phyloP scores from a whole-genome alignment of 2,113 vertebrate species.

The Meriones unguiculatus region DNA sequence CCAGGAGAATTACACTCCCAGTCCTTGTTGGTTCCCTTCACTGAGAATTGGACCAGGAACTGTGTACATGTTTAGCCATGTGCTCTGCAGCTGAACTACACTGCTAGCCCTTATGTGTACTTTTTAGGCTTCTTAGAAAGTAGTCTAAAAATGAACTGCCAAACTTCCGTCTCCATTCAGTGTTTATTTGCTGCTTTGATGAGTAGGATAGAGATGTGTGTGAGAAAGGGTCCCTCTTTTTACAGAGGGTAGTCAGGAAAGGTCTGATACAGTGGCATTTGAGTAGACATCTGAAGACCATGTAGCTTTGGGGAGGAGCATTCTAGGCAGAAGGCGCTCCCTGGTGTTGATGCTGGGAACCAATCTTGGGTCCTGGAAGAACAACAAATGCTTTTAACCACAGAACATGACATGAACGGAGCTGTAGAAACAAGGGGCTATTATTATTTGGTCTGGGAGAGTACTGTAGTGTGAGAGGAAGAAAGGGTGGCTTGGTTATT shows the following conservation, averaged over 20 bases:
- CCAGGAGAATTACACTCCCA: neutral
- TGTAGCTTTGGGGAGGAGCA: neutral
- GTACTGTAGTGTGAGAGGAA: neutral
- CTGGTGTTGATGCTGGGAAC: neutral
- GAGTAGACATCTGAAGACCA: neutral
- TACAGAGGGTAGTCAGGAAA: neutral
- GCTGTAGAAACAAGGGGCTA: neutral
- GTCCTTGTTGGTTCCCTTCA: neutral
- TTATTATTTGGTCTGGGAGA: neutral
- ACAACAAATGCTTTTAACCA: neutral
- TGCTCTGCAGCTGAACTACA: neutral
- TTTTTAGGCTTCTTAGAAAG: neutral
- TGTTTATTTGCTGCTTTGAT: neutral
- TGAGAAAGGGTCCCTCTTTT: neutral
- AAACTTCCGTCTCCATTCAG: neutral
- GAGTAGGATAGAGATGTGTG: neutral
- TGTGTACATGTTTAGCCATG: neutral
- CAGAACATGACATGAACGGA: neutral
- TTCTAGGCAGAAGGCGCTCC: neutral
- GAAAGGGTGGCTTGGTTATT: neutral
- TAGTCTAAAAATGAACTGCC: neutral
- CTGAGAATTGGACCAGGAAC: neutral
- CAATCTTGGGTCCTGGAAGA: neutral
- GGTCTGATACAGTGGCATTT: neutral
- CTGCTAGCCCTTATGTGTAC: neutral